These are phyloP conservation scores for Melangyna quadrimaculata DNA, from an alignment of 2,888 invertebrate species.

Conservation along the genomic window DNA sequence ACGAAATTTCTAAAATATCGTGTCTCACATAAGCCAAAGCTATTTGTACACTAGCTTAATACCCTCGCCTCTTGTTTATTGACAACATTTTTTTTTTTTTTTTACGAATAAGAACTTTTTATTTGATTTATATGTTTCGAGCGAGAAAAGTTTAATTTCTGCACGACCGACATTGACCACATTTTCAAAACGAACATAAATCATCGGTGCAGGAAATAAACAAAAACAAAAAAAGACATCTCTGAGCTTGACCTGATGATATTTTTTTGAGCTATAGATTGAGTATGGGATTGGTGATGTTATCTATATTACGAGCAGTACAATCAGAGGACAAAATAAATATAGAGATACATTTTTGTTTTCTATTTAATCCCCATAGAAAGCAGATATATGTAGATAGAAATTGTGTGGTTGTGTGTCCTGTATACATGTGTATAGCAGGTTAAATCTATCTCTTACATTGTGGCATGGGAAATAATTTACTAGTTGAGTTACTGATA, in stretches of 20 bases:
- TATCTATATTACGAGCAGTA: background rate
- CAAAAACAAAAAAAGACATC: background rate
- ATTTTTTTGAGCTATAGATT: background rate
- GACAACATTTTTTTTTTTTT: background rate
- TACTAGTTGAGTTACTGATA: background rate
- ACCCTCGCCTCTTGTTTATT: background rate
- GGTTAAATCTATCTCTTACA: background rate
- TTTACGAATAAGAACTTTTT: background rate
- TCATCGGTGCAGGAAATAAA: background rate
- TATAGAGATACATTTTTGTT: background rate
- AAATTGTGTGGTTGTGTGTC: too few species aligned
- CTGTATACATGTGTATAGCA: too few species aligned
- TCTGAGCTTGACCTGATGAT: constrained; percentile 5
- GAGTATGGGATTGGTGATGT: background rate
- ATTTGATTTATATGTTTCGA: constrained; percentile 14
- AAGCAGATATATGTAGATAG: background rate
- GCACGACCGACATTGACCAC: background rate
- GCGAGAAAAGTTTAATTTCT: background rate
- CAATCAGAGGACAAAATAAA: background rate
- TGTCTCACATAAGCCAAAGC: background rate
- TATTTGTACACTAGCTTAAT: background rate
- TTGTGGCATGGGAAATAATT: background rate
- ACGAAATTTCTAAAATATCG: background rate
- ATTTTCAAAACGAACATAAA: background rate
- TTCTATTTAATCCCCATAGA: background rate